Evolutionary conservation across 1,140 invertebrate genomes (phyloP).

Genomic region (Limonius californicus): DNA sequence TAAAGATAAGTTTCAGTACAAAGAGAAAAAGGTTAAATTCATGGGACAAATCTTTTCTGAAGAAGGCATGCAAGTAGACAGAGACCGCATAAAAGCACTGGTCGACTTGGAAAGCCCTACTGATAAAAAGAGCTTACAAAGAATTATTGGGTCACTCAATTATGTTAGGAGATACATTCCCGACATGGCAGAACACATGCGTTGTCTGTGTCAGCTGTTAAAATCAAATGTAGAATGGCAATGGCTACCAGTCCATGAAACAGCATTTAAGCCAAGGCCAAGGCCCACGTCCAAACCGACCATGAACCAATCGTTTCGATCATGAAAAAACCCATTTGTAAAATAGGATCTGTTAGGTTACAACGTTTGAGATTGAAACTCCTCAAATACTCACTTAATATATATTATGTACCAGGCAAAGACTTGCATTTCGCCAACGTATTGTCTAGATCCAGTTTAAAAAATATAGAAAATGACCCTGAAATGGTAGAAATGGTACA

Average conservation of each 20-base stretch:
- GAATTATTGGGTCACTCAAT: slow-evolving; percentile 16
- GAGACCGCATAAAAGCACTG: slow-evolving; percentile 2
- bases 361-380: slow-evolving; percentile 16
- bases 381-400: slow-evolving; percentile 17
- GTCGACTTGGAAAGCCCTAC: slow-evolving; percentile 8
- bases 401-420: slow-evolving; percentile 9
- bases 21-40: slow-evolving; percentile 41
- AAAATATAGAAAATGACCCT: not conserved
- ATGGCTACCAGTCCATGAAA: not conserved
- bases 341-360: slow-evolving; percentile 16
- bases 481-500: slow-evolving; percentile 17
- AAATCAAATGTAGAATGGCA: not conserved
- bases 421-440: slow-evolving; percentile 1
- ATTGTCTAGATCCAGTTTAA: not conserved
- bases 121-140: slow-evolving; percentile 1
- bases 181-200: not conserved
- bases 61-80: slow-evolving; percentile 13
- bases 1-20: slow-evolving; percentile 43
- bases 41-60: slow-evolving; percentile 32
- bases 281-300: slow-evolving; percentile 17
- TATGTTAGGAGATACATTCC: slow-evolving; percentile 5
- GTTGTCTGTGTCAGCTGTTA: not conserved
- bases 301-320: slow-evolving; percentile 16
- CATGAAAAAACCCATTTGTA: slow-evolving; percentile 24
- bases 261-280: too few species aligned